Evolutionary conservation across 2,797 vertebrate genomes (phyloP).

Genomic region (Lagorchestes hirsutus): DNA sequence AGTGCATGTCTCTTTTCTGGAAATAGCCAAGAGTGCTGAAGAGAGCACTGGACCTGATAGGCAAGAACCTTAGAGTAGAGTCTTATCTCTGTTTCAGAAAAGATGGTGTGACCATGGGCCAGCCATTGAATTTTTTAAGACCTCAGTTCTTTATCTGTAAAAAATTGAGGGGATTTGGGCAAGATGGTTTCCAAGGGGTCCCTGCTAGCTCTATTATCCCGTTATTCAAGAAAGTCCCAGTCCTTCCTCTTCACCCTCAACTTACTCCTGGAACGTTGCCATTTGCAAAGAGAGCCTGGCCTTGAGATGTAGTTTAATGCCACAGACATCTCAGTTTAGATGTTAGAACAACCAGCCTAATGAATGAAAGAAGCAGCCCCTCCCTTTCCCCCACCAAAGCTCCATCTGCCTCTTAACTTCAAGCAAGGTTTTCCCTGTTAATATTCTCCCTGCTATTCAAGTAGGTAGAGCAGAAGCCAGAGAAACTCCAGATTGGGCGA

Average conservation of each 20-base stretch:
- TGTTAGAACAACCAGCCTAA: not conserved
- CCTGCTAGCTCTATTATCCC: not conserved
- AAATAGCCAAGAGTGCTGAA: not conserved
- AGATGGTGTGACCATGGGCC: not conserved
- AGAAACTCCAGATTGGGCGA: slow-evolving; percentile 30
- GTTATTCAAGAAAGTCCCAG: not conserved
- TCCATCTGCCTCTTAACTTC: slow-evolving; percentile 54
- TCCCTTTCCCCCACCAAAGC: not conserved
- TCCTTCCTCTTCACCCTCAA: not conserved
- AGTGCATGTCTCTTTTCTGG: not conserved
- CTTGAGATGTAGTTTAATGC: not conserved
- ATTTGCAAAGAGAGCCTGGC: not conserved
- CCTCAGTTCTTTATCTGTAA: not conserved
- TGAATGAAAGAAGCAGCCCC: not conserved
- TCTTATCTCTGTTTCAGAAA: not conserved
- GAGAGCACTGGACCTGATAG: not conserved
- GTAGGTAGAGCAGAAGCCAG: not conserved
- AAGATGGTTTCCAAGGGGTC: not conserved
- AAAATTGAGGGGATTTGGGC: not conserved
- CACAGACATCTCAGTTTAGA: not conserved
- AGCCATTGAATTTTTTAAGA: not conserved
- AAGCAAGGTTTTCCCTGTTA: slow-evolving; percentile 12
- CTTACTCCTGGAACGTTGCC: not conserved
- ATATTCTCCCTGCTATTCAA: slow-evolving; percentile 36
- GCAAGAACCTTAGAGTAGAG: not conserved